Percentiles rank a stretch among this genome's conserved stretches.
Conservation (phyloP, 1,140 invertebrate species). For the Zeugodacus cucurbitae region DNA sequence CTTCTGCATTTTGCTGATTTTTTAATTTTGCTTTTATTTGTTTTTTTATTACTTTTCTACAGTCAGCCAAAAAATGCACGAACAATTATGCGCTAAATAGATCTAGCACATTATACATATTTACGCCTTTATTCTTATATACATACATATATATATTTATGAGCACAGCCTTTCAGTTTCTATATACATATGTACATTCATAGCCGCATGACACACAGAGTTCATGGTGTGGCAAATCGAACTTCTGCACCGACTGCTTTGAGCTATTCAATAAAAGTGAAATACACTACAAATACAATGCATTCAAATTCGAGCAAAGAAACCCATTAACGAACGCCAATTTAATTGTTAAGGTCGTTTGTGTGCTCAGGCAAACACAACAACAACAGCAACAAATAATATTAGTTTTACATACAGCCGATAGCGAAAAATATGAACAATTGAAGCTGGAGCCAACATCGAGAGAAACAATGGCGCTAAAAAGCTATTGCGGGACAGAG, state of each 20-base stretch:
- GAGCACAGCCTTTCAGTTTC: background rate
- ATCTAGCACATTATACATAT: background rate
- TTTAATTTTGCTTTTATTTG: background rate
- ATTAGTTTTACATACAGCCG: background rate
- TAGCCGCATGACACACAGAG: background rate
- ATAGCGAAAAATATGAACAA: background rate
- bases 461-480: background rate
- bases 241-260: background rate
- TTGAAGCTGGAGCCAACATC: background rate
- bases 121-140: background rate
- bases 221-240: background rate
- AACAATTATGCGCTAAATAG: constrained; percentile 9
- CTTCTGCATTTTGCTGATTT: background rate
- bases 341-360: constrained; percentile 37
- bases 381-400: background rate
- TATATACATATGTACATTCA: background rate
- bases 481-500: background rate
- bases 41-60: background rate
- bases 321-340: constrained; percentile 10
- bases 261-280: background rate
- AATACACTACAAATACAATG: background rate
- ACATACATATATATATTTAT: background rate
- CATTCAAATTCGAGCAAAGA: background rate
- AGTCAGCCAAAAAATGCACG: background rate
- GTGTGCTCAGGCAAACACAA: background rate